Percentiles rank a stretch among this genome's conserved stretches.
phyloP scores from a whole-genome alignment of 2,888 invertebrate genomes.

The Lydus trimaculatus region DNA sequence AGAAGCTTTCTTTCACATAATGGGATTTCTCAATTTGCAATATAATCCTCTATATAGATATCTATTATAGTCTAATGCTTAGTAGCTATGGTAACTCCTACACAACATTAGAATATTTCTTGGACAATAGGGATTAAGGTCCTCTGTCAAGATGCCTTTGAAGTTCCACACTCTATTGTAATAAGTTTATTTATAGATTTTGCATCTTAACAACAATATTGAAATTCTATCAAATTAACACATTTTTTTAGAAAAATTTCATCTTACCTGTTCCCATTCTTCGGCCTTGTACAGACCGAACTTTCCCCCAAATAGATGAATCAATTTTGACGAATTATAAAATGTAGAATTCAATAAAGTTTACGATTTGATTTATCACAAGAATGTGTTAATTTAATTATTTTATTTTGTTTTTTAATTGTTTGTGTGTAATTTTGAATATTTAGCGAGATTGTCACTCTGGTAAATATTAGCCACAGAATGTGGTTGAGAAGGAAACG shows the following conservation, averaged over 20 bases:
- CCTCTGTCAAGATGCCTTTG: slow-evolving; percentile 29
- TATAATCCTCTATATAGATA: slow-evolving; percentile 10
- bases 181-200: slow-evolving; percentile 44
- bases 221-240: background rate
- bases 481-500: slow-evolving; percentile 44
- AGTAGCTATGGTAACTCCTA: slow-evolving; percentile 25
- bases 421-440: slow-evolving; percentile 15
- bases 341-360: slow-evolving; percentile 1
- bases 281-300: slow-evolving; percentile 68
- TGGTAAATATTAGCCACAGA: slow-evolving; percentile 27
- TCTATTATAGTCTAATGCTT: slow-evolving; percentile 27
- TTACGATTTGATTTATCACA: background rate
- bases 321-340: slow-evolving; percentile 54
- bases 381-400: background rate
- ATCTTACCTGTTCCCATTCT: slow-evolving; percentile 77
- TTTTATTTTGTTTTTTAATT: background rate
- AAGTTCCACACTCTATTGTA: slow-evolving; percentile 25
- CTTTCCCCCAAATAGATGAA: slow-evolving; percentile 68
- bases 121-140: slow-evolving; percentile 33
- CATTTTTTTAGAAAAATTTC: background rate
- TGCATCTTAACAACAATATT: slow-evolving; percentile 21
- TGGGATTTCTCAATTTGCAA: background rate
- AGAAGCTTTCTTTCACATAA: background rate
- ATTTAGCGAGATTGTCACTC: slow-evolving; percentile 29
- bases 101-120: slow-evolving; percentile 17